Conservation (phyloP, 2,888 invertebrate species). For the Biston betularia region DNA sequence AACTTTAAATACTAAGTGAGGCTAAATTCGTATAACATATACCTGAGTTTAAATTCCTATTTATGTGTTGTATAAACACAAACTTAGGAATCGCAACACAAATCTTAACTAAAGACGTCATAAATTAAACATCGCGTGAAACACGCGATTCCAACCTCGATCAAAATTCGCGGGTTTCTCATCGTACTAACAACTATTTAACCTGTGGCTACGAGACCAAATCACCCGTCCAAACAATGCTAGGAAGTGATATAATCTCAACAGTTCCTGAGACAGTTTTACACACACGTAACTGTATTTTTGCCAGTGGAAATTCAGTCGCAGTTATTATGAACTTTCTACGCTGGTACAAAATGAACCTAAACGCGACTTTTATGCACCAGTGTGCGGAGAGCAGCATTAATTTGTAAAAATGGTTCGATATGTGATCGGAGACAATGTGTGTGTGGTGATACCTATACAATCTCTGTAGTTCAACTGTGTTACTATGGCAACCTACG, state of each 20-base stretch:
- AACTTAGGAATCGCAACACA: background rate
- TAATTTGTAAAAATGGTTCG: no score
- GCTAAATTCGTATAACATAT: no score
- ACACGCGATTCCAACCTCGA: constrained; percentile 23
- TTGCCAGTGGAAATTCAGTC: constrained; percentile 15
- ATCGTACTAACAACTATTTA: background rate
- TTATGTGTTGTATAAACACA: no score
- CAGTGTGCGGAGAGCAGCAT: no score
- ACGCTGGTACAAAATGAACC: background rate
- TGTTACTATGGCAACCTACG: no score
- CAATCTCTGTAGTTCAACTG: no score
- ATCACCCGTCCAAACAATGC: constrained; percentile 24
- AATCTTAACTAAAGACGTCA: background rate
- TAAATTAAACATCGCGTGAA: constrained; percentile 23
- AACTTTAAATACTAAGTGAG: background rate
- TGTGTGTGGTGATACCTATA: no score
- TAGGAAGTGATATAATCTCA: constrained; percentile 40
- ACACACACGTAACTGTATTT: constrained; percentile 20
- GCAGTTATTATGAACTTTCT: constrained; percentile 23
- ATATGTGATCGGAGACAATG: no score
- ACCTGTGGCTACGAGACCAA: constrained; percentile 5
- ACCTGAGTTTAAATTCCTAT: no score
- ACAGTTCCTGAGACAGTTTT: constrained; percentile 18
- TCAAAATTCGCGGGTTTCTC: constrained; percentile 22
- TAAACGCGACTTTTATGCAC: background rate